phyloP scores from a whole-genome alignment of 92 coral and sea anemone genomes.

The Anthopleura xanthogrammica region DNA sequence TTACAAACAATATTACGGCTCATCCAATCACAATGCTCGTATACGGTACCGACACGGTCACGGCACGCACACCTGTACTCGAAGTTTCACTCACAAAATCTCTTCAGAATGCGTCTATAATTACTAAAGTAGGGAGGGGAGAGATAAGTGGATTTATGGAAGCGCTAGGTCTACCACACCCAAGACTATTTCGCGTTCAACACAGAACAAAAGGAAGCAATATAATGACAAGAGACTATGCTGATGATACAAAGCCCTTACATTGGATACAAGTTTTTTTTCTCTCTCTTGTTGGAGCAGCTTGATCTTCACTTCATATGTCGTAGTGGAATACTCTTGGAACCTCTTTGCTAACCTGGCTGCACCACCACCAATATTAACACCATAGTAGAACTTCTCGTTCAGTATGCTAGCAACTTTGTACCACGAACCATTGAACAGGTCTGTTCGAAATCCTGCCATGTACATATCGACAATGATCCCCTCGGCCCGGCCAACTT shows the following conservation, averaged over 20 bases:
- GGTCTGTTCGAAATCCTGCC: constrained; percentile 64
- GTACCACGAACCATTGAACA: constrained; percentile 62
- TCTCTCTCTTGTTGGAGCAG: constrained; percentile 50
- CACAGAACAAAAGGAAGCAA: too few species aligned
- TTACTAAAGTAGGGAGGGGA: too few species aligned
- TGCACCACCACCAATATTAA: constrained; percentile 56
- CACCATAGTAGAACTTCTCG: constrained; percentile 61
- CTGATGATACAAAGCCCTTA: background rate
- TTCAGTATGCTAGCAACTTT: constrained; percentile 48
- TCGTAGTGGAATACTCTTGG: constrained; percentile 44
- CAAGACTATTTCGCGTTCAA: too few species aligned
- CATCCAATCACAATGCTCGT: too few species aligned
- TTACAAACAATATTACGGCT: too few species aligned
- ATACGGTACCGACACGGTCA: too few species aligned
- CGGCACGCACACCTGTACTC: too few species aligned
- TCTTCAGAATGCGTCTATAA: too few species aligned
- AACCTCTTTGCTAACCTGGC: constrained; percentile 49
- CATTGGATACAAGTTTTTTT: constrained; percentile 36
- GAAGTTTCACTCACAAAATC: too few species aligned
- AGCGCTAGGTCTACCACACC: too few species aligned
- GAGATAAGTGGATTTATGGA: too few species aligned
- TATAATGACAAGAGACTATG: too few species aligned
- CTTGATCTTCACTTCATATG: constrained; percentile 32
- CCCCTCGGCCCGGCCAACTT: constrained; percentile 56
- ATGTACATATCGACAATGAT: constrained; percentile 71